Base-by-base conservation (phyloP, 2,797 vertebrate species). In the Falco naumanni region DNA sequence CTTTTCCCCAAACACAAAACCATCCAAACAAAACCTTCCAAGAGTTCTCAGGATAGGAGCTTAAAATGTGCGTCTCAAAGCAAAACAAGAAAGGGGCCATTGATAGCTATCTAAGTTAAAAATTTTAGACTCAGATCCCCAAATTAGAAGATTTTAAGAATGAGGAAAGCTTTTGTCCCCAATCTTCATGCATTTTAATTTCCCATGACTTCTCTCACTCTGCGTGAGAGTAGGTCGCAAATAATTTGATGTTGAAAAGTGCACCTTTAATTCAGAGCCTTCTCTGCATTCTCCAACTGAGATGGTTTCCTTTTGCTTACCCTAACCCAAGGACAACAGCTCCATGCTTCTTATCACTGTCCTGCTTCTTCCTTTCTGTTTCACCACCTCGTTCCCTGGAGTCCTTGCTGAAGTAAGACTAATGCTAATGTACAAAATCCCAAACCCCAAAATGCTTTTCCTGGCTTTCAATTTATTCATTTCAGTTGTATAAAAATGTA, bases 181-280 rank as follows among this genome's bases (percentile, higher is more conserved):
- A 64, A 4, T 86, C 24, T 75, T 88, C 12, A 61, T 76, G 57
- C 24, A 50, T 83, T 93, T 94, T 93, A 61, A 93, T 93, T 90
- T 95, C 41, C 33, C 15, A 47, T 0, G 0, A 47, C 33, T 88
- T 84, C 29, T 91, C 6, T 71, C 20, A 16, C 47, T 57, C 20
- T 78, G 57, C 5, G 5, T 75, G 20, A 61, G 92, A 86, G 24
- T 22, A 12, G 3, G 54, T 65, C 50, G 41, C 59, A 93, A 81
- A 75, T 65, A 90, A 86, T 90, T 88, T 84, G 83, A 50, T 50
- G 19, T 65, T 82, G 37, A 88, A 89, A 95, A 96, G 37, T 51
- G 15, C n/a, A 43, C 51, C 71, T 91, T 93, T 70, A 80, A 63
- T 82, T 92, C 60, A 21, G 16, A 81, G 17, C 29, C 21, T 80